Evolutionary conservation across 2,797 vertebrate genomes (phyloP), one percentile per base, ranked within the genome.

Genomic region (Coilia nasus): DNA sequence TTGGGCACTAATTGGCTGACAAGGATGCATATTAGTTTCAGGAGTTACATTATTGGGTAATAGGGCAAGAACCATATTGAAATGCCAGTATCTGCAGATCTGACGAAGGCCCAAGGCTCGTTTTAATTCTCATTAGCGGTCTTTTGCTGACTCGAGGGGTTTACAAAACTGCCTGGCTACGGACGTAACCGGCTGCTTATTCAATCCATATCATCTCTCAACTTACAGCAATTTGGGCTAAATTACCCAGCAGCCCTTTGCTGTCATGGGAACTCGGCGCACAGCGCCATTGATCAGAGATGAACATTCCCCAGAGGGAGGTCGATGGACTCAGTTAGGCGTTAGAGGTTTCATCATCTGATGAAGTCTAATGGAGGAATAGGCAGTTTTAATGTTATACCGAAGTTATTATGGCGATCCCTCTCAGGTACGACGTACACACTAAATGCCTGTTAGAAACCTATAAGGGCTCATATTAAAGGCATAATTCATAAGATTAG

Each of bases 331-430:
- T 78, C 17, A 41, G 71, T 44, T 44, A 78, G 71, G 15, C 41
- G 71, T 41, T 78, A 78, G 41, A 21, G 71, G 35, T 78, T 78
- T 78, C 41, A 41, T 78, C 71, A 78, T 78, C 71, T 35, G 31
- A 78, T 78, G 31, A 44, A 78, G 71, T 21, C 71, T 78, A 78
- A 78, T 78, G 71, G 71, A 78, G 71, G 9, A 78, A 78, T 7
- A 44, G 71, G 21, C 71, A n/a, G 6, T 78, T 71, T 78, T 78
- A 78, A 78, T 78, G 71, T 78, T 25, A 44, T 78, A 41, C 44
- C 21, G 19, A 78, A 78, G 71, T 31, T 21, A 78, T 78, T 78
- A 78, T 35, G 21, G 28, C 12, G 64, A 78, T 44, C 17, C 15
- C 35, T 71, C 64, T 19, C 71, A 78, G 71, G 71, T 78, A 44